Base-by-base conservation (phyloP, 2,888 invertebrate species). In the Masnerella sp. region DNA sequence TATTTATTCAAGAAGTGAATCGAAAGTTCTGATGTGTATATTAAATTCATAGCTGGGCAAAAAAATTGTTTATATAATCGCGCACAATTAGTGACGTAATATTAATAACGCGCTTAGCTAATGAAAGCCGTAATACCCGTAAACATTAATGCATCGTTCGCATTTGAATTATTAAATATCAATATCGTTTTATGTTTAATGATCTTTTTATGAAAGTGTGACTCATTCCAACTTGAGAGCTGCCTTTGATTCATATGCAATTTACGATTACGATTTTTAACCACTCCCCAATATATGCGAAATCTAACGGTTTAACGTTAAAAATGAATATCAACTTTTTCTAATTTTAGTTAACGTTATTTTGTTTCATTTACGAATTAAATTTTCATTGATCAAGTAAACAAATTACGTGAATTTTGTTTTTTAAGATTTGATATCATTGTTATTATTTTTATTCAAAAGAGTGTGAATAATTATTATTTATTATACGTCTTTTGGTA, bases 21-120 rank as follows among this genome's bases (percentile, higher is more conserved):
- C 49, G 67, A 67, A 43, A 67, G 56, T 40, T 14, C 8, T 25
- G 40, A 34, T 45, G 36, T 28, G 43, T 64, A 20, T 15, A 45
- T 45, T 49, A 62, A 32, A 51, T 43, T 34, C 47, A 30, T 4
- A 17, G 32, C 22, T 15, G 20, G 2, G 12, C 30, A 12, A 56
- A 68, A 52, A 59, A 40, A 22, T 14, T 38, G 52, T 52, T 59
- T 59, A 59, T 59, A 52, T 59, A 45, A 68, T 30, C 40, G 28
- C 25, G 18, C 43, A 61, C 69, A 54, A 51, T 61, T 54, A 51
- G 11, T 69, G 61, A 54, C 38, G 54, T 54, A 69, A 69, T 69
- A 61, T 69, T 69, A 61, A 69, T 69, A 61, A 69, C 47, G 40
- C 40, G 40, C 40, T 45, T 54, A 18, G 47, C 47, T 54, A 61